Evolutionary conservation across 2,888 invertebrate species (phyloP).

Genomic region (Empis livida): DNA sequence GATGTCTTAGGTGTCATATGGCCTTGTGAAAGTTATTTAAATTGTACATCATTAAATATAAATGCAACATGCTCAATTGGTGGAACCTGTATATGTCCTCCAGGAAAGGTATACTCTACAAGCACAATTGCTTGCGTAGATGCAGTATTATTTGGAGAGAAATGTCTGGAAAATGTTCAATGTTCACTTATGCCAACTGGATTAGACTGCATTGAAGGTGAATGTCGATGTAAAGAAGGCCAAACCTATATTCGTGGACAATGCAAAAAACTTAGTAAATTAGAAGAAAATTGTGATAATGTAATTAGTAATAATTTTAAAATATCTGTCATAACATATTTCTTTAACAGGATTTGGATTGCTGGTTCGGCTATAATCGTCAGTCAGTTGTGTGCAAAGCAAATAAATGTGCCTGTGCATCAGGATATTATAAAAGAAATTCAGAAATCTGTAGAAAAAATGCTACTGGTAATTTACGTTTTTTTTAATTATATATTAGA

Average conservation of each 20-base stretch:
- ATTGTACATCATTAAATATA: constrained; percentile 6
- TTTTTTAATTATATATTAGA: too few relatives aligned
- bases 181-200: constrained; percentile 13
- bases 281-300: constrained; percentile 8
- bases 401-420: constrained; percentile 10
- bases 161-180: constrained; percentile 10
- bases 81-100: constrained; percentile 10
- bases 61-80: constrained; percentile 6
- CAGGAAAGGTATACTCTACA: constrained; percentile 9
- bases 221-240: constrained; percentile 11
- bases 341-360: constrained; percentile 9
- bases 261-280: constrained; percentile 9
- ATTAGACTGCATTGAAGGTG: constrained; percentile 9
- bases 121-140: constrained; percentile 9
- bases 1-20: neutral
- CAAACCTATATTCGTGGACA: constrained; percentile 11
- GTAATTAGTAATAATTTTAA: neutral
- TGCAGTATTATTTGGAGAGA: constrained; percentile 9
- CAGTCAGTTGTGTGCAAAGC: constrained; percentile 11
- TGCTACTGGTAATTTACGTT: constrained; percentile 5
- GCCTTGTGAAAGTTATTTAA: constrained; percentile 8
- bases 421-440: constrained; percentile 12
- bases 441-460: constrained; percentile 13
- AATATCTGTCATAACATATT: neutral
- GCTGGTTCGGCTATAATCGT: constrained; percentile 12